Base-by-base conservation (phyloP, 1,140 invertebrate species). In the Tetragonula clypearis region DNA sequence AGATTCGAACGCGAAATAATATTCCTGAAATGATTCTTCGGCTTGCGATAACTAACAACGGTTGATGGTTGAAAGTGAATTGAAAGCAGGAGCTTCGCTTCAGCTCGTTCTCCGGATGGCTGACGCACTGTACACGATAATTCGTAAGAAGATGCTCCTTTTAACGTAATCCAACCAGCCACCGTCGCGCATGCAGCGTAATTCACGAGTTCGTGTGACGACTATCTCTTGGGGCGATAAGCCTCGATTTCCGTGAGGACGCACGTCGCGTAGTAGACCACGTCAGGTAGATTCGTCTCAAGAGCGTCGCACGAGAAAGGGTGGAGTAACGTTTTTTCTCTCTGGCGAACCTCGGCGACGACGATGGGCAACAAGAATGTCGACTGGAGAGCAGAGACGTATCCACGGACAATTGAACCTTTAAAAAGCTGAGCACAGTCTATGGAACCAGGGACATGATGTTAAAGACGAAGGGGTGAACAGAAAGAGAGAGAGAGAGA, bases 361-460 rank as follows among this genome's bases (percentile, higher is more conserved):
- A 26, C 5, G 14, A 56, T 8, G 19, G 49, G 23, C 14, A 15
- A 55, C 5, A 30, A 69, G n/a, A 62, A 62, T 62, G 65, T 21
- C 23, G 65, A 75, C 60, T 53, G 71, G 66, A 69, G 75, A 82
- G 74, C 65, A 78, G 35, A 35, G 35, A 35, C 35, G 2, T 35
- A 77, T 84, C 65, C 77, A 87, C 60, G 78, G 87, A 87, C 89
- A 92, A 91, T 91, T 91, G 90, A 91, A 86, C 84, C 83, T 84
- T 92, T 87, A 88, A 91, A 89, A 90, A 82, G 78, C 78, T 83
- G 86, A 85, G 65, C 76, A 78, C 68, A 60, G 75, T 68, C 58
- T 41, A 84, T 30, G 74, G 82, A 82, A 82, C 9, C 9, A 0
- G 35, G 19, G 65, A 69, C 62, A 69, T 65, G 79, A 56, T 76